Evolutionary conservation across 2,113 vertebrate genomes (phyloP).

Genomic region (Noturus placidus): DNA sequence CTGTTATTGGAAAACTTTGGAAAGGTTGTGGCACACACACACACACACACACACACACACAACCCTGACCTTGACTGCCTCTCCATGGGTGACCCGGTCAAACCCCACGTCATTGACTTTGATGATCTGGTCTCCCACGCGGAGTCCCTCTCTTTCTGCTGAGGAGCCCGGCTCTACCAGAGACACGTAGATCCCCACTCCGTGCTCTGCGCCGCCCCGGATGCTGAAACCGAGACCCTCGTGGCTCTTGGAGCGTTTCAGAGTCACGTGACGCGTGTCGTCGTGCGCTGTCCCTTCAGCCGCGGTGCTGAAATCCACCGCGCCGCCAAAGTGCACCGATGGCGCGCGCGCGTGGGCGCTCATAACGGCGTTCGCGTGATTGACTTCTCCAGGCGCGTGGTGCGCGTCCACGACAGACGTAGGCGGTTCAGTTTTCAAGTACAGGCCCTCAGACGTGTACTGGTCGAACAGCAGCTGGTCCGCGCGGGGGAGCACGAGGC

Average conservation of each 20-base stretch:
- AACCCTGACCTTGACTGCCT: slow-evolving; percentile 86
- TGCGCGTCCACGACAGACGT: slow-evolving; percentile 52
- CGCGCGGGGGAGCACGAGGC: slow-evolving; percentile 88
- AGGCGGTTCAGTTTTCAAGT: slow-evolving; percentile 72
- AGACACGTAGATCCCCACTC: slow-evolving; percentile 91
- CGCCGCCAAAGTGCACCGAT: slow-evolving; percentile 34
- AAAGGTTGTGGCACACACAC: background rate
- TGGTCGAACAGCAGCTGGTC: slow-evolving; percentile 95
- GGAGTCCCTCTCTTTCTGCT: slow-evolving; percentile 86
- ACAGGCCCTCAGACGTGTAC: slow-evolving; percentile 90
- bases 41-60: slow-evolving; percentile 33
- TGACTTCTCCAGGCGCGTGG: slow-evolving; percentile 48
- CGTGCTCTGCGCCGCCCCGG: slow-evolving; percentile 89
- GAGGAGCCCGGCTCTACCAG: slow-evolving; percentile 89
- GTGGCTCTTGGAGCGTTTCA: slow-evolving; percentile 82
- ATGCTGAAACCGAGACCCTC: slow-evolving; percentile 94
- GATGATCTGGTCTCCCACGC: slow-evolving; percentile 90
- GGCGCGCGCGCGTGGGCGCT: slow-evolving; percentile 41
- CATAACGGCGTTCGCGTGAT: slow-evolving; percentile 2
- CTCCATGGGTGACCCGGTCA: slow-evolving; percentile 82
- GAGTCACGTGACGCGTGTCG: slow-evolving; percentile 80
- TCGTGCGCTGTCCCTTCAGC: slow-evolving; percentile 58
- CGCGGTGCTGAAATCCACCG: slow-evolving; percentile 57
- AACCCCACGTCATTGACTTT: slow-evolving; percentile 84
- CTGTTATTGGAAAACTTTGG: background rate